Evolutionary conservation across 1,140 invertebrate species (phyloP), one percentile per base, ranked within the genome.

Genomic region (Stenopsyche tienmushanensis): DNA sequence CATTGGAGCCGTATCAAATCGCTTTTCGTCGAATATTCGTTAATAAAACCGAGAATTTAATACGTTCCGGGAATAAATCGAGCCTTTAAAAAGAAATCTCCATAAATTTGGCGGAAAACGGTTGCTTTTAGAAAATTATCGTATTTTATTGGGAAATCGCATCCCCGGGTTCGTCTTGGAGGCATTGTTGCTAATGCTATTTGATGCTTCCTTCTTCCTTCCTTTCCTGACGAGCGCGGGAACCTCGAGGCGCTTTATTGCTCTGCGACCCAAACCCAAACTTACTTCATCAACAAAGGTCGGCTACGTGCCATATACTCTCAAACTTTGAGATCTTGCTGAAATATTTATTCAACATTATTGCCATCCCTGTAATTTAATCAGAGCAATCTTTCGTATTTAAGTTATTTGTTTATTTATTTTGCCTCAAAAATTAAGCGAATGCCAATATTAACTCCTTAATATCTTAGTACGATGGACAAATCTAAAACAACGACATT

Each of bases 181-280:
- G 44, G 5, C 44, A 47, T 20, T 47, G 44, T 47, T 47, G 10
- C 44, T 47, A 47, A 60, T 60, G 42, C 57, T 34, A 60, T 60
- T 60, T 60, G 57, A 60, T 44, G 57, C 24, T 60, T 60, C 57
- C 57, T 23, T 17, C 7, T 44, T 17, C 29, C 42, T 34, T 59
- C 55, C 55, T 60, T 60, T 41, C 57, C 29, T 23, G 44, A 42
- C 39, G 54, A 57, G 21, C 21, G 18, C 5, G 42, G 26, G 23
- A 24, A 18, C 42, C 25, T 15, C 44, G 9, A 34, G 42, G 41
- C 24, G 5, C 44, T 60, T 60, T 60, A 60, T 60, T 60, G 44
- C 57, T 18, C 10, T 8, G 25, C 21, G 50, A 5, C 47, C 47
- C 47, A 3, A 26, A 21, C 39, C 54, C 3, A 57, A 57, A 57